A percentile compares a stretch with the other conserved stretches of the same genome.
Conservation (phyloP, 2,888 invertebrate genomes). For the Diarsia rubi region DNA sequence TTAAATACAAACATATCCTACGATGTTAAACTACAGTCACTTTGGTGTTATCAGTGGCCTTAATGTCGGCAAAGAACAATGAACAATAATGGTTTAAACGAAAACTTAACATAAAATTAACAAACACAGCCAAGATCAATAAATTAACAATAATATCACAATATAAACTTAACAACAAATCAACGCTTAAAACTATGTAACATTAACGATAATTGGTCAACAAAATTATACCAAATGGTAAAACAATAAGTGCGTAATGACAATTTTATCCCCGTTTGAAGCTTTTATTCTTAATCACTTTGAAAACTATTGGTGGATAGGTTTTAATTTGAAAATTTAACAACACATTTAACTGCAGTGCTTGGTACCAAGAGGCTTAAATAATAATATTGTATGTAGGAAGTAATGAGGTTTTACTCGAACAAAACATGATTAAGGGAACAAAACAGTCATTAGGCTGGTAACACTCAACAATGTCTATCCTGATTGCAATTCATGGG, state of each 20-base stretch:
- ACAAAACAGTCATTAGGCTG: constrained; percentile 77
- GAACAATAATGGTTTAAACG: constrained; percentile 85
- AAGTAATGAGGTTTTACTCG: constrained; percentile 35
- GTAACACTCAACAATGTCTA: constrained; percentile 30
- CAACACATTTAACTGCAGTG: constrained; percentile 59
- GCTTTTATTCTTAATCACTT: constrained; percentile 53
- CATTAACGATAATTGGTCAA: constrained; percentile 77
- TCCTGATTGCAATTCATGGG: constrained; percentile 49
- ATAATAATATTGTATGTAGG: constrained; percentile 42
- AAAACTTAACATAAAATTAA: constrained; percentile 91
- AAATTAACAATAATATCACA: constrained; percentile 82
- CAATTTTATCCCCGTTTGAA: constrained; percentile 79
- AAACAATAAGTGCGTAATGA: constrained; percentile 79
- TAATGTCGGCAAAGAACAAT: constrained; percentile 87
- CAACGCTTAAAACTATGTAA: constrained; percentile 87
- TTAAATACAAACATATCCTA: constrained; percentile 67
- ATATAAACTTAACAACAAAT: constrained; percentile 87
- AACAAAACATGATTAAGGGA: constrained; percentile 63
- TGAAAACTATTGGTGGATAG: constrained; percentile 60
- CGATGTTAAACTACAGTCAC: constrained; percentile 59
- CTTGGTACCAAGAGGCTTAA: constrained; percentile 39
- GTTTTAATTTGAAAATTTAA: constrained; percentile 62
- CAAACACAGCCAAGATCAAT: constrained; percentile 88
- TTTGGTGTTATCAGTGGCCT: constrained; percentile 76
- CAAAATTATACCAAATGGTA: constrained; percentile 65